A percentile compares a stretch with the other conserved stretches of the same genome.
Conservation (phyloP, 2,113 vertebrate species). For the Nothobranchius furzeri region DNA sequence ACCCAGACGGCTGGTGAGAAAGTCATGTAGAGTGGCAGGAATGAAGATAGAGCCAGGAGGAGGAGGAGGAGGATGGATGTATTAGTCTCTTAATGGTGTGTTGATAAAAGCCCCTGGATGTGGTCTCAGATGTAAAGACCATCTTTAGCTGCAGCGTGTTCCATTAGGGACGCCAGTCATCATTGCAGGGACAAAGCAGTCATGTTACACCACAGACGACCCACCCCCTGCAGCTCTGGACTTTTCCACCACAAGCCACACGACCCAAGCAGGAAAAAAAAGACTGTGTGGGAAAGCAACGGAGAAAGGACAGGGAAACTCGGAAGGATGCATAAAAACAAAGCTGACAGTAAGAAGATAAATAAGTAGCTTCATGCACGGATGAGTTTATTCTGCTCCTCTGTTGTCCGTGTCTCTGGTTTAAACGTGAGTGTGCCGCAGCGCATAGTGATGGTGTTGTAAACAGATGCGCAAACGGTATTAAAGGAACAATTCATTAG, state of each 20-base stretch:
- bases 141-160: slow-evolving; percentile 60
- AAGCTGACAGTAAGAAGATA: slow-evolving; percentile 24
- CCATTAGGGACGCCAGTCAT: slow-evolving; percentile 67
- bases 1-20: slow-evolving; percentile 63
- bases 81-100: slow-evolving; percentile 69
- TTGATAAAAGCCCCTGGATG: slow-evolving; percentile 71
- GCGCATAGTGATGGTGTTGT: slow-evolving; percentile 65
- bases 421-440: slow-evolving; percentile 33
- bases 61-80: slow-evolving; percentile 62
- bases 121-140: slow-evolving; percentile 60
- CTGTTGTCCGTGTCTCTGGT: slow-evolving; percentile 12
- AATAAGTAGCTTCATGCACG: background rate
- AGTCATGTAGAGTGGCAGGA: slow-evolving; percentile 63
- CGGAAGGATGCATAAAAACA: slow-evolving; percentile 10
- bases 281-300: slow-evolving; percentile 17
- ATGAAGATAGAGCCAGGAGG: slow-evolving; percentile 59
- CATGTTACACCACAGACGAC: slow-evolving; percentile 30
- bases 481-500: slow-evolving; percentile 83
- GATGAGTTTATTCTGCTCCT: slow-evolving; percentile 12
- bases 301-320: slow-evolving; percentile 13
- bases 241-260: slow-evolving; percentile 43
- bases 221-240: slow-evolving; percentile 12
- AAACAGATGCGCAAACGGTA: slow-evolving; percentile 76
- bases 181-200: slow-evolving; percentile 37
- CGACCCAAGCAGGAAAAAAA: slow-evolving; percentile 14